Evolutionary conservation across 2,113 vertebrate species (phyloP).

Genomic region (Zapornia atra): DNA sequence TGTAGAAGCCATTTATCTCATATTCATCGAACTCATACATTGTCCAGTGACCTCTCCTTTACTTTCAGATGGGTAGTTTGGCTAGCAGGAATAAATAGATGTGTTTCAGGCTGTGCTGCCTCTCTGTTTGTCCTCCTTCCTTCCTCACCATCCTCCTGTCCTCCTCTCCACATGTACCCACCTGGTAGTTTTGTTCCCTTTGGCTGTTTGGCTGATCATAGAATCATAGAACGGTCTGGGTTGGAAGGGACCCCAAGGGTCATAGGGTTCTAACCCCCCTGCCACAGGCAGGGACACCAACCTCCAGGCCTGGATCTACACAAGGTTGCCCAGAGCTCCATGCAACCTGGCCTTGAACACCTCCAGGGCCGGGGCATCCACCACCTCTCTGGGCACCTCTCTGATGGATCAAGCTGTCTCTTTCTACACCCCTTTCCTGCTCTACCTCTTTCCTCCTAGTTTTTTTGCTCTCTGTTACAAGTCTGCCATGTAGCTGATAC

Average conservation of each 20-base stretch:
- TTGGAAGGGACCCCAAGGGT: no score
- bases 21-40: neutral
- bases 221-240: no score
- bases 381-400: no score
- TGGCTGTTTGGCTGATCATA: neutral
- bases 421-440: neutral
- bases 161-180: rapidly evolving
- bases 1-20: neutral
- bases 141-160: neutral
- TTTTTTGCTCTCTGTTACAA: neutral
- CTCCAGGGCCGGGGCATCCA: no score
- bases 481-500: neutral
- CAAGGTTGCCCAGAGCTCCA: no score
- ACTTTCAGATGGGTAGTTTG: neutral
- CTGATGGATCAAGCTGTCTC: neutral
- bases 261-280: no score
- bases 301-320: no score
- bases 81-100: neutral
- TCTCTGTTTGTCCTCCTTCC: neutral
- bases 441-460: neutral
- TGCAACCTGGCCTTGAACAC: no score
- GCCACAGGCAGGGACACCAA: no score
- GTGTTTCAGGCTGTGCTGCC: neutral
- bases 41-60: neutral
- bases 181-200: neutral